These are phyloP conservation scores for Propithecus perrieri DNA, from an alignment of 2,797 vertebrate species.

Conservation along the genomic window DNA sequence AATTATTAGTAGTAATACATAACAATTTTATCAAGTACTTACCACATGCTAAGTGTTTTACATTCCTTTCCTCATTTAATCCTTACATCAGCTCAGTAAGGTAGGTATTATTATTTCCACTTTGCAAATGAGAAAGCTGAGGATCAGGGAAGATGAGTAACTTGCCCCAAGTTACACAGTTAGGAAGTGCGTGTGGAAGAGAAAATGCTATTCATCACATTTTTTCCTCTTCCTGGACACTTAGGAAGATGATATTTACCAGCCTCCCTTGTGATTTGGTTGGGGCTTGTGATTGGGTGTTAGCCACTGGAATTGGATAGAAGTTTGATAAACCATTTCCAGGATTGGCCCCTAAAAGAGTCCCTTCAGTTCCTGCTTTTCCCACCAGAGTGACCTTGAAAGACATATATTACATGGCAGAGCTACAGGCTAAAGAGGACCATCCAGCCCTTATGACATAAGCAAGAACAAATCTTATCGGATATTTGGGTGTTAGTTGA, in stretches of 20 bases:
- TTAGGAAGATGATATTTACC: background rate
- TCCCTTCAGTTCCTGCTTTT: background rate
- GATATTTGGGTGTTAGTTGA: background rate
- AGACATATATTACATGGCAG: background rate
- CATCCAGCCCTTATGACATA: background rate
- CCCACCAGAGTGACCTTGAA: background rate
- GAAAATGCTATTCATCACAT: background rate
- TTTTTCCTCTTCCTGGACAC: background rate
- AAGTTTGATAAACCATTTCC: background rate
- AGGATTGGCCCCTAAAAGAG: background rate
- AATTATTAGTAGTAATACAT: background rate
- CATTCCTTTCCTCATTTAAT: background rate
- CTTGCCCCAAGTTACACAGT: background rate
- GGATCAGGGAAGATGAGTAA: background rate
- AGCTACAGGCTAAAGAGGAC: background rate
- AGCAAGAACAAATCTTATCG: background rate
- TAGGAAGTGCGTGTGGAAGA: background rate
- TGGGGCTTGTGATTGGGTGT: background rate
- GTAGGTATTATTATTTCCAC: background rate
- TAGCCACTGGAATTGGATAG: background rate
- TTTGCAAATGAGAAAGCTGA: constrained; percentile 30
- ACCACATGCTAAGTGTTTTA: background rate
- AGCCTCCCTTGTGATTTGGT: background rate
- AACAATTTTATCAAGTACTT: background rate
- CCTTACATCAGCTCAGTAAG: background rate